Percentiles rank a stretch among this genome's conserved stretches.
These are phyloP conservation scores for Bradynema listronoti DNA, from an alignment of 1,140 invertebrate species.

Conservation along the genomic window DNA sequence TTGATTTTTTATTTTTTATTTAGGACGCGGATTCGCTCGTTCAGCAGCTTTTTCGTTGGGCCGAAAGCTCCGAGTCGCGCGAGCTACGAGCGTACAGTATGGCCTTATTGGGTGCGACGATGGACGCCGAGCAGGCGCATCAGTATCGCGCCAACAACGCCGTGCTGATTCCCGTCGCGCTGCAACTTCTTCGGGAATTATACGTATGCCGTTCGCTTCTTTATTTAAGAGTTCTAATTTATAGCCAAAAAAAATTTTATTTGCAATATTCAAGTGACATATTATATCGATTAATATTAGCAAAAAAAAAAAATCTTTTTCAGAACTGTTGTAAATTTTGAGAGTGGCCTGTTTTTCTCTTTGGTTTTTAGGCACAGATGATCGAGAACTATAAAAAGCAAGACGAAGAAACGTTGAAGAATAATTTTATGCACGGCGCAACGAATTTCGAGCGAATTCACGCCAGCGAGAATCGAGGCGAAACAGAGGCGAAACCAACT, in stretches of 20 bases:
- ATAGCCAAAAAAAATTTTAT: too few species aligned
- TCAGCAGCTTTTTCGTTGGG: conserved; percentile 32
- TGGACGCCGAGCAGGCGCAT: conserved; percentile 34
- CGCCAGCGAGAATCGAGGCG: conserved; percentile 1
- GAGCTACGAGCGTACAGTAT: conserved; percentile 39
- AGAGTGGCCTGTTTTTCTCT: too few species aligned
- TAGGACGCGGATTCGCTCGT: conserved; percentile 33
- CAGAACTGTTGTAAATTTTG: too few species aligned
- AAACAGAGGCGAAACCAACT: too few species aligned
- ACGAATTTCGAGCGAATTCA: conserved; percentile 19
- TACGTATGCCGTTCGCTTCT: conserved; percentile 28
- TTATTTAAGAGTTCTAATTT: conserved; percentile 19
- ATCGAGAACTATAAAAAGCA: conserved; percentile 16
- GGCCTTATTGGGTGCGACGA: conserved; percentile 23
- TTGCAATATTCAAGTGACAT: conserved; percentile 1
- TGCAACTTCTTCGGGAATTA: conserved; percentile 24
- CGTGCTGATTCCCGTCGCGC: conserved; percentile 25
- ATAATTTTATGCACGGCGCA: neutral
- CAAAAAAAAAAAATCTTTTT: neutral
- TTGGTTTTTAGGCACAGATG: conserved; percentile 33
- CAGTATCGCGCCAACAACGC: conserved; percentile 22
- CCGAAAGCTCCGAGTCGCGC: conserved; percentile 35
- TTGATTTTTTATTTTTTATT: conserved; percentile 16
- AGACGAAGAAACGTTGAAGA: neutral
- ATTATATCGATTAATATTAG: neutral